Conservation (phyloP, 1,140 invertebrate genomes). For the Drosophila persimilis region DNA sequence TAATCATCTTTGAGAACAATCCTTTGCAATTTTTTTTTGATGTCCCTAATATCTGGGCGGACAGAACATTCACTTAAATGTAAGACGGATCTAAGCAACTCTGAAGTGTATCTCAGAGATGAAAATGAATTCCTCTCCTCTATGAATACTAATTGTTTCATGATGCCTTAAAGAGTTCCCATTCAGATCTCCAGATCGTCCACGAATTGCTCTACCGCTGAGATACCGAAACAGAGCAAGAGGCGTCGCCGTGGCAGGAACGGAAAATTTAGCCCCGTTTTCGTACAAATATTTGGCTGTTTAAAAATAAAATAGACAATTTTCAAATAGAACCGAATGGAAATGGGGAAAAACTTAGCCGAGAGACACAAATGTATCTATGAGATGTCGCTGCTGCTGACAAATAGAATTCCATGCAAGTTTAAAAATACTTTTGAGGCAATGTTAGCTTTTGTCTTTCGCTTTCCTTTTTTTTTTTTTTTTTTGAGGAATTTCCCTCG, state of each 20-base stretch:
- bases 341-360: conserved; percentile 7
- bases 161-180: no score
- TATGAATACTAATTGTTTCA: no score
- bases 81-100: no score
- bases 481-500: conserved; percentile 49
- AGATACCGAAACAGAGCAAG: neutral
- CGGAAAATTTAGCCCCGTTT: conserved; percentile 53
- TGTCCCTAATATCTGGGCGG: no score
- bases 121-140: no score
- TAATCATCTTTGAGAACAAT: no score
- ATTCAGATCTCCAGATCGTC: no score
- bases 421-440: conserved; percentile 61
- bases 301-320: conserved; percentile 71
- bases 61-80: no score
- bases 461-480: neutral
- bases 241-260: neutral
- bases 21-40: no score
- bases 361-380: conserved; percentile 22
- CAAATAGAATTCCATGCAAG: conserved; percentile 72
- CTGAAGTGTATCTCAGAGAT: no score
- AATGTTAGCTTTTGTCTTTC: conserved; percentile 24
- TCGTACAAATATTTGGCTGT: conserved; percentile 67
- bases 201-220: conserved; percentile 3
- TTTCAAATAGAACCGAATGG: conserved; percentile 15
- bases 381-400: conserved; percentile 49